Conservation (phyloP, 2,888 invertebrate species). For the Erebia ligea region DNA sequence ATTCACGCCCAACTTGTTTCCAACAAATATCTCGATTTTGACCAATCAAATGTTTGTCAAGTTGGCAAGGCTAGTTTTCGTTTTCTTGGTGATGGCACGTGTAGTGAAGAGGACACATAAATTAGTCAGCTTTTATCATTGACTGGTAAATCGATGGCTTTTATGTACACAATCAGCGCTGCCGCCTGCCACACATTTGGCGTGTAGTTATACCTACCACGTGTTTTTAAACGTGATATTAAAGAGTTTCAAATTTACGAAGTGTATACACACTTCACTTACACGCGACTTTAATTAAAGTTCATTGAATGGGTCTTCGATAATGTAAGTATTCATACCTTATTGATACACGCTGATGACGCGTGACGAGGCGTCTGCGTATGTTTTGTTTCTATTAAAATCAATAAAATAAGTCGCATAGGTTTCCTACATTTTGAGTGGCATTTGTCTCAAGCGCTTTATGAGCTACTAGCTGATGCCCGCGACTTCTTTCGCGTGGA, state of each 20-base stretch:
- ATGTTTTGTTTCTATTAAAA: background rate
- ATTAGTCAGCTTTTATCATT: conserved; percentile 19
- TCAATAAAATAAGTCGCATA: too few species aligned
- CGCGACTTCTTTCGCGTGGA: too few species aligned
- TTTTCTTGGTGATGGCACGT: background rate
- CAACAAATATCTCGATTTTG: background rate
- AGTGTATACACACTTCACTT: background rate
- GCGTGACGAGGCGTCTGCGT: background rate
- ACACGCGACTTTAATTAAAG: too few species aligned
- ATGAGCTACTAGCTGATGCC: too few species aligned
- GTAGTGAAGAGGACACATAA: conserved; percentile 2
- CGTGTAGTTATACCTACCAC: conserved; percentile 26
- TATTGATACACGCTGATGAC: background rate
- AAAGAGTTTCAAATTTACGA: conserved; percentile 20
- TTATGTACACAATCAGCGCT: conserved; percentile 24
- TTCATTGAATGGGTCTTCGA: too few species aligned
- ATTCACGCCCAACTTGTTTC: background rate
- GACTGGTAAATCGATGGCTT: too few species aligned
- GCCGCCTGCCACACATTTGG: conserved; percentile 30
- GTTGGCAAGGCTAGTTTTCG: background rate
- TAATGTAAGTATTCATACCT: too few species aligned
- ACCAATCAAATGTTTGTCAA: background rate
- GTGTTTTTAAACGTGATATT: conserved; percentile 29
- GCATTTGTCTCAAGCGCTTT: background rate
- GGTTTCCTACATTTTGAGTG: background rate